These are phyloP conservation scores for Naso thynnoides DNA, from an alignment of 2,797 vertebrate genomes.

Conservation along the genomic window DNA sequence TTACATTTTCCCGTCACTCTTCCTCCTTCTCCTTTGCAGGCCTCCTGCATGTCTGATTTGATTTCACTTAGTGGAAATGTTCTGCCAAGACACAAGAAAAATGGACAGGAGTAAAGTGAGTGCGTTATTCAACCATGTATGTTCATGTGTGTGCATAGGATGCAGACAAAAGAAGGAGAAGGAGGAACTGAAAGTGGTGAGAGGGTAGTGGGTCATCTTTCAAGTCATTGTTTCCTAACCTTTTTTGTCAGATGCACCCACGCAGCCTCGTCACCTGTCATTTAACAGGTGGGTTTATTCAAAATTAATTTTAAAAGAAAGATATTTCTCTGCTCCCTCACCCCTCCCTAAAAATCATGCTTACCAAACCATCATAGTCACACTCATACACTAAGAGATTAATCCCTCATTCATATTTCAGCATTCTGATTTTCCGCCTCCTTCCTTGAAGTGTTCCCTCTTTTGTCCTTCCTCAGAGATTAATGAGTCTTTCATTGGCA, in stretches of 20 bases:
- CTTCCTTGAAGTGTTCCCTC: neutral
- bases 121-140: neutral
- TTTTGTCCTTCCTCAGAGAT: neutral
- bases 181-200: neutral
- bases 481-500: conserved; percentile 24
- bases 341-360: too few species aligned
- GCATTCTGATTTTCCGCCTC: conserved; percentile 20
- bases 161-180: neutral
- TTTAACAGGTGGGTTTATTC: neutral
- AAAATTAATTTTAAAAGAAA: neutral
- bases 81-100: conserved; percentile 19
- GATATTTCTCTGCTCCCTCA: too few species aligned
- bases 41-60: conserved; percentile 41
- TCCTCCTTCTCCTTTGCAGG: conserved; percentile 16
- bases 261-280: neutral
- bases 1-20: conserved; percentile 64
- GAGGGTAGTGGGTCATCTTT: neutral
- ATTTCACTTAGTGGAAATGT: conserved; percentile 48
- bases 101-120: conserved; percentile 4
- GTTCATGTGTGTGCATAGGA: neutral
- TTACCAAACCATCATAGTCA: too few species aligned
- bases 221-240: neutral
- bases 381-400: neutral
- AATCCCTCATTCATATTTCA: conserved; percentile 9
- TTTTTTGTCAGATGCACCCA: neutral